Conservation (phyloP, 2,113 vertebrate species). For the Oplegnathus fasciatus region DNA sequence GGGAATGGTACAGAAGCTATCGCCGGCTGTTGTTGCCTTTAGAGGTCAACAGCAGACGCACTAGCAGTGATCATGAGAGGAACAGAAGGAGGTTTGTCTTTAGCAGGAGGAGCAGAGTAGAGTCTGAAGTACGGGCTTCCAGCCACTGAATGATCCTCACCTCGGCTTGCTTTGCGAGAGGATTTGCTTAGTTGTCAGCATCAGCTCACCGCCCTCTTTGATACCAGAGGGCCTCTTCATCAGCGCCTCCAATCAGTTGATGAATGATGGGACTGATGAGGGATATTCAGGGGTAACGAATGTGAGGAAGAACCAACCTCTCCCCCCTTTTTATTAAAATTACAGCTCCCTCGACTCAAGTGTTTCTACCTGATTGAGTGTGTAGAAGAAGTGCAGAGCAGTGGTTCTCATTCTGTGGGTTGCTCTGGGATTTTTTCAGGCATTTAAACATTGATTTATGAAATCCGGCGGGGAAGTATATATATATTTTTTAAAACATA, state of each 20-base stretch:
- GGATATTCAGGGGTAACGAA: conserved; percentile 47
- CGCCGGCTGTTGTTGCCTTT: neutral
- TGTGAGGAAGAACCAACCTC: conserved; percentile 20
- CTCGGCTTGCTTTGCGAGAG: conserved; percentile 9
- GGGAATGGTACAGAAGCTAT: neutral
- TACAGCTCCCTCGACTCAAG: neutral
- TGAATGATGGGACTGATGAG: conserved; percentile 43
- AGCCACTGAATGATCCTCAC: conserved; percentile 6
- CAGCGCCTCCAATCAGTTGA: conserved; percentile 53
- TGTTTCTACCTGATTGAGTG: conserved; percentile 26
- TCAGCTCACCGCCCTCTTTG: neutral
- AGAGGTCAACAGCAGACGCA: conserved; percentile 32
- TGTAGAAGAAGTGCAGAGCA: conserved; percentile 25
- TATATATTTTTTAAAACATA: conserved; percentile 12
- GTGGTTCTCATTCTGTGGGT: conserved; percentile 27
- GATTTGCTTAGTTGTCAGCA: neutral
- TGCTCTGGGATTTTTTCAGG: neutral
- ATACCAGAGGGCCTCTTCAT: conserved; percentile 9
- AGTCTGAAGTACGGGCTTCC: conserved; percentile 25
- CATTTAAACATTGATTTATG: neutral
- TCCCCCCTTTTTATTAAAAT: neutral
- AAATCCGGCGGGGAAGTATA: neutral
- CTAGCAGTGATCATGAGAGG: neutral
- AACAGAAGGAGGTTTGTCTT: neutral
- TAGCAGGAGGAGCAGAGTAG: neutral